phyloP scores from a whole-genome alignment of 2,888 invertebrate genomes.

The Lycia hirtaria region DNA sequence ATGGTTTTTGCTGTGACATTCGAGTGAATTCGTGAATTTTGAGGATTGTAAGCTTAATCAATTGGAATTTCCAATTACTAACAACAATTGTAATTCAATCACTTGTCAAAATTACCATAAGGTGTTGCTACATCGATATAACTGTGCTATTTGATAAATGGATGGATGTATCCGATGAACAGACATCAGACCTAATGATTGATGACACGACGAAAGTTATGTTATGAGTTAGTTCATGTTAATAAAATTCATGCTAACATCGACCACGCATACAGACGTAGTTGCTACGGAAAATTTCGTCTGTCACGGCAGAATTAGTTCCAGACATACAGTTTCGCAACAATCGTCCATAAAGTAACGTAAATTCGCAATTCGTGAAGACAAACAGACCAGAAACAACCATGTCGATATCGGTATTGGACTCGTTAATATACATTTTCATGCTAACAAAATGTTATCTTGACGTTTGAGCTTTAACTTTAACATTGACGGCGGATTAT shows the following conservation, averaged over 20 bases:
- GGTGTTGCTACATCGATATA: slow-evolving; percentile 9
- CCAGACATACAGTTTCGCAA: slow-evolving; percentile 29
- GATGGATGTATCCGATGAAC: slow-evolving; percentile 21
- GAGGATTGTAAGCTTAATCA: background rate
- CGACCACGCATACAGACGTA: slow-evolving; percentile 5
- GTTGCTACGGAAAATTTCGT: slow-evolving; percentile 25
- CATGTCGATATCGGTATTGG: slow-evolving; percentile 34
- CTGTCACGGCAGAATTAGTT: slow-evolving; percentile 27
- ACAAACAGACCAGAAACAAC: slow-evolving; percentile 41
- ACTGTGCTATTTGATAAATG: slow-evolving; percentile 23
- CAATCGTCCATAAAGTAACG: slow-evolving; percentile 33
- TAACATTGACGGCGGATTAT: slow-evolving; percentile 23
- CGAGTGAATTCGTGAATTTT: too few species aligned
- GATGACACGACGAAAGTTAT: slow-evolving; percentile 56
- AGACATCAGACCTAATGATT: slow-evolving; percentile 46
- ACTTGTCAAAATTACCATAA: background rate
- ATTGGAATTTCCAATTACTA: background rate
- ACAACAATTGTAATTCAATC: background rate
- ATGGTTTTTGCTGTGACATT: background rate
- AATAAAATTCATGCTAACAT: slow-evolving; percentile 26
- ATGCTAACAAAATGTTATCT: slow-evolving; percentile 24
- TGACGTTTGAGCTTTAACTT: slow-evolving; percentile 25
- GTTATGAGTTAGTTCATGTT: slow-evolving; percentile 45
- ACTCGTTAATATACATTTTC: slow-evolving; percentile 37
- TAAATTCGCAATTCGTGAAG: slow-evolving; percentile 38